phyloP scores from a whole-genome alignment of 92 coral and sea anemone species.

The Phenganax subtilis region DNA sequence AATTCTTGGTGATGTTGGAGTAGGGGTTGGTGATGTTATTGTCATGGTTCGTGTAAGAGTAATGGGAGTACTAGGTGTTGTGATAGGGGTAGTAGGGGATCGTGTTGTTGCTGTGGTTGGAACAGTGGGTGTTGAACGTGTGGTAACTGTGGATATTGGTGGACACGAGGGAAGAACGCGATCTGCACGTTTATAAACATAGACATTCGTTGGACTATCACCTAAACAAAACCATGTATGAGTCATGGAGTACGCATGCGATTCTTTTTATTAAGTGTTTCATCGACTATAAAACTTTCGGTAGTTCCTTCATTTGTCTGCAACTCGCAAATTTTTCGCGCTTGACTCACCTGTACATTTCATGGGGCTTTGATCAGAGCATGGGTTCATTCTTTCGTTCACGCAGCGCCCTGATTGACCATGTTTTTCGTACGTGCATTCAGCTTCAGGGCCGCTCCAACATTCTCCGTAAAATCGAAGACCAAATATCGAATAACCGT shows the following conservation, averaged over 20 bases:
- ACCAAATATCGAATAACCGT: slow-evolving; percentile 38
- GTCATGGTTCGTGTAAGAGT: slow-evolving; percentile 2
- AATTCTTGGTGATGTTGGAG: background rate
- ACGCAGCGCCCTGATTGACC: slow-evolving; percentile 20
- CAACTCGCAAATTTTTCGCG: too few relatives aligned
- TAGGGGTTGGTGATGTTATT: background rate
- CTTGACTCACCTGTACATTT: too few relatives aligned
- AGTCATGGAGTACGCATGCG: too few relatives aligned
- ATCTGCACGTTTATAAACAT: slow-evolving; percentile 25
- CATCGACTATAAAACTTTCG: too few relatives aligned
- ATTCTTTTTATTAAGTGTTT: too few relatives aligned
- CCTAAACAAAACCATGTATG: slow-evolving; percentile 4
- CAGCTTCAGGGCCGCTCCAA: slow-evolving; percentile 29
- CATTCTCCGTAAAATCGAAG: slow-evolving; percentile 36
- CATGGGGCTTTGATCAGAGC: slow-evolving; percentile 12
- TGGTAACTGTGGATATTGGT: slow-evolving; percentile 3
- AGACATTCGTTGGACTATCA: slow-evolving; percentile 5
- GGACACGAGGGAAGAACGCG: background rate
- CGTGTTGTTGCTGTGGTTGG: background rate
- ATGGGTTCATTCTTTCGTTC: slow-evolving; percentile 12
- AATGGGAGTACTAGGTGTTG: slow-evolving; percentile 5
- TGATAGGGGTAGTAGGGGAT: slow-evolving; percentile 20
- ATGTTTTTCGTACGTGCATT: slow-evolving; percentile 34
- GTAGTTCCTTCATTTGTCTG: too few relatives aligned
- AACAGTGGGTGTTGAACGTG: slow-evolving; percentile 14